Evolutionary conservation across 2,113 vertebrate genomes (phyloP), one percentile per base, ranked within the genome.

Genomic region (Bubo blakistoni): DNA sequence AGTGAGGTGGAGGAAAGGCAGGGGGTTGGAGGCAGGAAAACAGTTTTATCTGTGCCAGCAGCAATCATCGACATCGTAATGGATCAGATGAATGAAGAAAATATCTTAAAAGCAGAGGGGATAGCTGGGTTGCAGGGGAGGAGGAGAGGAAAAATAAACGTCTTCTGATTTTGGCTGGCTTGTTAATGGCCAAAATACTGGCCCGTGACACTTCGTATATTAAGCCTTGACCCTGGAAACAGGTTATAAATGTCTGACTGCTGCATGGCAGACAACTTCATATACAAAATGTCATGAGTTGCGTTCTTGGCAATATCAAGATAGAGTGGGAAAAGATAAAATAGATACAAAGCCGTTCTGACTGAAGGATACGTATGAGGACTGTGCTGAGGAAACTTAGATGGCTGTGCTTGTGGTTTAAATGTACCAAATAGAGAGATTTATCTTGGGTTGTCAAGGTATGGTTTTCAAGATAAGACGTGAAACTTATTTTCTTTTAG

Each of bases 1-100:
- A 11, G 29, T 10, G n/a, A 16, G 27, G 6, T 44, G 55, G 38
- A 46, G 49, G 6, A 65, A 44, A 86, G 7, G 8, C 11, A 20
- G 19, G 11, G 12, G 7, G 2, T 10, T 32, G 18, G 34, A 73
- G 21, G 63, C 38, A 67, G 42, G 27, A 40, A 58, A 72, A 62
- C 30, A 18, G 59, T 29, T 74, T 63, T 58, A 7, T 59, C 16
- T 27, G 10, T 73, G 55, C 38, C 79, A 78, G 29, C 34, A 66
- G 42, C 0, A 1, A 17, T 25, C 46, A 34, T 22, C 40, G 49
- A 2, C 15, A 7, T 55, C 3, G 1, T 47, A 2, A 3, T 13
- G 18, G 20, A 18, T 38, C 38, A 27, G 57, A 34, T 49, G n/a
- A 27, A 54, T 46, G 49, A 54, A 44, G n/a, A 36, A 59, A 66